These are phyloP conservation scores for Hippocampus abdominalis DNA, from an alignment of 2,113 vertebrate species.

Conservation along the genomic window DNA sequence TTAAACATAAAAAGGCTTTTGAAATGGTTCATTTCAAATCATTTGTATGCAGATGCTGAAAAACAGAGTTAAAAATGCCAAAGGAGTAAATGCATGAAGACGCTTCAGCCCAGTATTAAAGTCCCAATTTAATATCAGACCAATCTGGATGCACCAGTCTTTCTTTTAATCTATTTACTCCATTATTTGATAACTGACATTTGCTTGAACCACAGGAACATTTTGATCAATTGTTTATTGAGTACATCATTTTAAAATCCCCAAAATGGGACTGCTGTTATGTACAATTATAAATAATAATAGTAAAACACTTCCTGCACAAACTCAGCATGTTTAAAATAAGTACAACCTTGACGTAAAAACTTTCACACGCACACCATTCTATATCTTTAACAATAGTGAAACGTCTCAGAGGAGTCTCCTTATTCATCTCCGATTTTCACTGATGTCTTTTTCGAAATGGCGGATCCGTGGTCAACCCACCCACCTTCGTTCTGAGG, in stretches of 20 bases:
- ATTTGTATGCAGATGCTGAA: background rate
- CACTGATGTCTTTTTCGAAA: slow-evolving; percentile 4
- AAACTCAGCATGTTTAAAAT: background rate
- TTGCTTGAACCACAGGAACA: no score
- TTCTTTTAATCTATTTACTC: no score
- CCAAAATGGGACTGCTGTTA: no score
- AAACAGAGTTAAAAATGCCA: background rate
- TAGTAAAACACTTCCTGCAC: background rate
- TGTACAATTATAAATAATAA: background rate
- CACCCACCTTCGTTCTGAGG: slow-evolving; percentile 14
- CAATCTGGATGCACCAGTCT: no score
- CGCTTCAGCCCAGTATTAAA: no score
- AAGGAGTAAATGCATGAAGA: background rate
- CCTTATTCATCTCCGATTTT: slow-evolving; percentile 12
- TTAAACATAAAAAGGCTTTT: background rate
- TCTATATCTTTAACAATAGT: background rate
- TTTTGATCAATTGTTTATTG: no score
- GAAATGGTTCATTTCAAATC: background rate
- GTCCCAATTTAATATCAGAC: no score
- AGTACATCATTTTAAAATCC: no score
- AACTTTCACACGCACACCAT: background rate
- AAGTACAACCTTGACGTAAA: background rate
- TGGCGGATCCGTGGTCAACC: slow-evolving; percentile 11
- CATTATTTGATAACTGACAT: no score
- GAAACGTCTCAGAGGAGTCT: slow-evolving; percentile 11